Evolutionary conservation across 2,888 invertebrate species (phyloP).

Genomic region (Slavum lentiscoides): DNA sequence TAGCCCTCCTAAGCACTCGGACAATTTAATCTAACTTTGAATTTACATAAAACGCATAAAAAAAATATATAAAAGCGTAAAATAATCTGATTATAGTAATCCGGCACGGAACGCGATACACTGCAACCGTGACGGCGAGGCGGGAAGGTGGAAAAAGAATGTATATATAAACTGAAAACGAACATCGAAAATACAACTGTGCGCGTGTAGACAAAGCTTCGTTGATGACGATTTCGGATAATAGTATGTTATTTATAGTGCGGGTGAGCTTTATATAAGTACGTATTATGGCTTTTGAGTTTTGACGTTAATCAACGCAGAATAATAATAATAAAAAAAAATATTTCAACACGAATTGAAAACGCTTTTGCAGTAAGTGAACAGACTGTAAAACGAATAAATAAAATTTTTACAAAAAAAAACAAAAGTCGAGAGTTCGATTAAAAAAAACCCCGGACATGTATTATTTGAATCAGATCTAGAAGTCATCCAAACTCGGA

Average conservation of each 20-base stretch:
- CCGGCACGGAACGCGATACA: neutral
- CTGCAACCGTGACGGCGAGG: no score
- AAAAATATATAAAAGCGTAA: neutral
- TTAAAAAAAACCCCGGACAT: no score
- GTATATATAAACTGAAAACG: constrained; percentile 6
- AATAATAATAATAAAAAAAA: neutral
- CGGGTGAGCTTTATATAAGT: no score
- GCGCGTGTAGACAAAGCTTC: constrained; percentile 12
- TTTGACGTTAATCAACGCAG: constrained; percentile 3
- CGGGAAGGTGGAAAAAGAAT: neutral
- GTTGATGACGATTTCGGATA: constrained; percentile 24
- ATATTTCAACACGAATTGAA: no score
- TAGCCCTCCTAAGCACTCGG: neutral
- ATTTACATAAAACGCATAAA: constrained; percentile 10
- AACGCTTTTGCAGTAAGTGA: no score
- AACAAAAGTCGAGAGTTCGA: no score
- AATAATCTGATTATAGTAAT: constrained; percentile 39
- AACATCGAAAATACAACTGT: constrained; percentile 23
- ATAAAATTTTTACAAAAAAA: no score
- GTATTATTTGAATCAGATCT: no score
- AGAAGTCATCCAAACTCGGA: no score
- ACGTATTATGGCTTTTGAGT: neutral
- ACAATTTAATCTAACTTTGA: constrained; percentile 26
- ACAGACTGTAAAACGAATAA: no score
- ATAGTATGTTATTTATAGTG: no score